Base-by-base conservation (phyloP, 1,140 invertebrate genomes). In the Hyles vespertilio region DNA sequence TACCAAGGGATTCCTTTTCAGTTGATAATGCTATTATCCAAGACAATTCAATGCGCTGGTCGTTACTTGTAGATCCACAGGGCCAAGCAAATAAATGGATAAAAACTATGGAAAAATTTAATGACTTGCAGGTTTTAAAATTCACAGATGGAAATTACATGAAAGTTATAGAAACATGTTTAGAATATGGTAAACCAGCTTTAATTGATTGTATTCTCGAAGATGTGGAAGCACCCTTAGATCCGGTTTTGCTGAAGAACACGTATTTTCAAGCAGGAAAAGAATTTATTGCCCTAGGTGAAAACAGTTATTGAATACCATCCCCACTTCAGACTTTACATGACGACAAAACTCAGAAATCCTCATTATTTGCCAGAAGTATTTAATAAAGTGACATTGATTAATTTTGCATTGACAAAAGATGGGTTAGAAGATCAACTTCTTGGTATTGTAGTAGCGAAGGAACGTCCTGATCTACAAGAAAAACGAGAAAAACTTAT, bases 31-130 rank as follows among this genome's bases (percentile, higher is more conserved):
- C 93, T 64, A 95, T 98, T 33, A 98, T 98, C 66, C 94, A 96
- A 87, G 91, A 93, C 66, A 94, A 91, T 61, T 94, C 94, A 0
- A 92, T 92, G 77, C 89, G 95, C 70, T 98, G 95, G 93, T 96
- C 96, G 10, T 87, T 98, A 47, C 93, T 98, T 70, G 94, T 98
- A 61, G 97, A 98, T 91, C 97, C 97, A 2, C 96, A 97, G 89
- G 93, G 93, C 32, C 97, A 98, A 85, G 97, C 97, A 3, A 97
- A 96, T 79, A 95, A 96, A 78, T 98, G 97, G 97, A 94, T 98
- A 7, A 96, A 96, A 82, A 95, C 93, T 67, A 95, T 97, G 94
- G 96, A 98, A 86, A 96, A 95, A 72, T 88, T 90, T 1, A 96
- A 96, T 84, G 93, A 95, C 49, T 73, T 98, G 8, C 91, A 93